Evolutionary conservation across 2,113 vertebrate genomes (phyloP).

Genomic region (Charina bottae): DNA sequence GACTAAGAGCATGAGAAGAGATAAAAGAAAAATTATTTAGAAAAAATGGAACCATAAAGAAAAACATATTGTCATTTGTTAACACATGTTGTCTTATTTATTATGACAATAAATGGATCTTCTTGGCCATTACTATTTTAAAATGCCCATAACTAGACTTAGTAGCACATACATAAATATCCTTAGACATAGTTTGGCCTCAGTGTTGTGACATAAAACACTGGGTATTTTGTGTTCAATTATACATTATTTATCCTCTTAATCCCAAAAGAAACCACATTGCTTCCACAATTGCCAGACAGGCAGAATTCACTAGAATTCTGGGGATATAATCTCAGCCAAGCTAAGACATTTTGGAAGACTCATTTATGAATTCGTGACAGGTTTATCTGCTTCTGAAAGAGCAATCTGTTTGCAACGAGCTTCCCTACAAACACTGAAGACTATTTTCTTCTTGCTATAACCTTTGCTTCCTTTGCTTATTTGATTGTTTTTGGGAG

Average conservation of each 20-base stretch:
- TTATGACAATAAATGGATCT: background rate
- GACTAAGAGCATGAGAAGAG: background rate
- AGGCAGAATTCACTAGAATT: background rate
- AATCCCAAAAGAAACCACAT: background rate
- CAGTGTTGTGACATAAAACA: background rate
- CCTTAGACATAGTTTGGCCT: slow-evolving; percentile 3
- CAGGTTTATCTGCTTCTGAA: background rate
- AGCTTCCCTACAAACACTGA: background rate
- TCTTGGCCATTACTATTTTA: background rate
- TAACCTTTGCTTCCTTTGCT: background rate
- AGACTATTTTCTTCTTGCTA: background rate
- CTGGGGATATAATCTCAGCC: background rate
- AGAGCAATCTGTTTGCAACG: background rate
- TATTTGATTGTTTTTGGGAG: background rate
- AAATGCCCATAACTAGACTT: background rate
- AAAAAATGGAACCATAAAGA: background rate
- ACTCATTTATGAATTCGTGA: background rate
- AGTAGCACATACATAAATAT: background rate
- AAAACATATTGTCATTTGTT: background rate
- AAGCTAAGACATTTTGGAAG: background rate
- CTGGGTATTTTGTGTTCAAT: background rate
- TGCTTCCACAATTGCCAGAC: background rate
- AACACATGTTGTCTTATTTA: background rate
- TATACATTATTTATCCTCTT: background rate
- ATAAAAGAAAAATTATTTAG: background rate